Base-by-base conservation (phyloP, 2,888 invertebrate genomes). In the Dolichomitus sp. region DNA sequence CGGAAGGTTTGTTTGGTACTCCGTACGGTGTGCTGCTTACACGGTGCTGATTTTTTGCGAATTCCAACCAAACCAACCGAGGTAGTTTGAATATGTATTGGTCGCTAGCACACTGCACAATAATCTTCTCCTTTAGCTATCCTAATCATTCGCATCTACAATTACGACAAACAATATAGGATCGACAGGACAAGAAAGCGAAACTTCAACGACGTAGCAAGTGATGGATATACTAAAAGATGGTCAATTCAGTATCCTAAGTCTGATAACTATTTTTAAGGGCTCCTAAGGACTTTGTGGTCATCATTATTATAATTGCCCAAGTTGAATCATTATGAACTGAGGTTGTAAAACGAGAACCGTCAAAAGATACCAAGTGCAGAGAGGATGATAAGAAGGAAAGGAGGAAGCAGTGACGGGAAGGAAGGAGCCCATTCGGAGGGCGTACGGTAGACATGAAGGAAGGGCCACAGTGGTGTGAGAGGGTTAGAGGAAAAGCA, bases 371-470 rank as follows among this genome's bases (percentile, higher is more conserved):
- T 48, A 33, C 23, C 74, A 30, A 59, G 52, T 42, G 50, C 50
- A 19, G 59, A 48, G 63, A 52, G 52, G 23, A 19, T n/a, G 40
- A 65, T 27, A 27, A 63, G 40, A 63, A 23, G 74, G 50, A 63
- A 63, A 72, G 77, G 85, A 52, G 84, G 33, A 78, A 54, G 72
- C 73, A 74, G 84, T 50, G 78, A 74, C 81, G 70, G 81, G 72
- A 81, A 63, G 63, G 70, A 48, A 52, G 76, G 75, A 80, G 78
- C 63, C 72, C 66, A 85, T 77, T 80, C 78, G 76, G 74, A 75
- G 48, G 68, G 76, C 33, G 72, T 69, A 84, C 80, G 84, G 75
- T 40, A 76, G 77, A 84, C 50, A 66, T 40, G 42, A 61, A 80
- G 74, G 80, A 52, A 69, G 82, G 69, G 59, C 19, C 23, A 19